Conservation (phyloP, 2,113 vertebrate species). For the Sylvietta virens region DNA sequence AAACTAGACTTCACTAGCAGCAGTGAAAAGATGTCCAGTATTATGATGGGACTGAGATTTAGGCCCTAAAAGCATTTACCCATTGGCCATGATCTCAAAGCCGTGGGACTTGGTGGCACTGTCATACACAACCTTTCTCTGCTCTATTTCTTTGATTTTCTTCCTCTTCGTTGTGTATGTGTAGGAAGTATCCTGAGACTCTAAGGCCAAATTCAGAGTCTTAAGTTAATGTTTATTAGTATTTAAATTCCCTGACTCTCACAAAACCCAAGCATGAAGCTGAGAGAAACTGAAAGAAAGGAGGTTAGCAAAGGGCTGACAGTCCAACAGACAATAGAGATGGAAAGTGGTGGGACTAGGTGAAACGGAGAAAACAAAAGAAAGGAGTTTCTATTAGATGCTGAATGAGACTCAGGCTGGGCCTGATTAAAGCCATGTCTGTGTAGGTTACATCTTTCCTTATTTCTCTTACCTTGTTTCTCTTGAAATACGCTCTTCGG, state of each 20-base stretch:
- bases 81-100: background rate
- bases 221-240: background rate
- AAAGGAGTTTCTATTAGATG: constrained; percentile 21
- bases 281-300: constrained; percentile 61
- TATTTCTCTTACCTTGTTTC: constrained; percentile 92
- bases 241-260: constrained; percentile 46
- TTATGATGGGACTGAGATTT: background rate
- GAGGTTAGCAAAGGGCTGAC: constrained; percentile 48
- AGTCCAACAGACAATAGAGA: constrained; percentile 55
- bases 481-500: constrained; percentile 98
- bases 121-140: background rate
- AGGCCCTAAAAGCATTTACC: background rate
- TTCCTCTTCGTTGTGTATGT: background rate
- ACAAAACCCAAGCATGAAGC: constrained; percentile 50
- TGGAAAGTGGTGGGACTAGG: constrained; percentile 42
- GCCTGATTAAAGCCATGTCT: constrained; percentile 10
- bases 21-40: background rate
- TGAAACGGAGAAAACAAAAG: constrained; percentile 46
- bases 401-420: constrained; percentile 14
- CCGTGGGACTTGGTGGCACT: background rate
- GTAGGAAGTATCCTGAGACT: background rate
- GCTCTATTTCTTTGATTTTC: background rate
- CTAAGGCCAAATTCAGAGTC: background rate
- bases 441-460: constrained; percentile 35
- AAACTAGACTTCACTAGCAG: background rate